Conservation (phyloP, 64 coral and sea anemone species). For the Stichodactyla helianthus region DNA sequence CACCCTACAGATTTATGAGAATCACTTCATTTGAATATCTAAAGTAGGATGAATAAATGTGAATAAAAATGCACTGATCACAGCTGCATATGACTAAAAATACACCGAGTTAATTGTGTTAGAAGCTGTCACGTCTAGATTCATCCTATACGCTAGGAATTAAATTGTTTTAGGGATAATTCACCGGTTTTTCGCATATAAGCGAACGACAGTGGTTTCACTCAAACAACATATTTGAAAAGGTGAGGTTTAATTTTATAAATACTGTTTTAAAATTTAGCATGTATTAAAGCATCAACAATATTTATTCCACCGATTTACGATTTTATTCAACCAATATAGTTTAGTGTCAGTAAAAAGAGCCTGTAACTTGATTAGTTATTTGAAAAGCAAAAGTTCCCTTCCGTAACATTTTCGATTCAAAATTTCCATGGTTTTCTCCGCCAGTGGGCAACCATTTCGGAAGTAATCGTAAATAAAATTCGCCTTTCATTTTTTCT, state of each 20-base stretch:
- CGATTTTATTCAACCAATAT: neutral
- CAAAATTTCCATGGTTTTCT: neutral
- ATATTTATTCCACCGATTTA: neutral
- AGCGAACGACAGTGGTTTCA: neutral
- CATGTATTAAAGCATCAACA: neutral
- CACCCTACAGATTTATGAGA: neutral
- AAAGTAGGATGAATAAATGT: neutral
- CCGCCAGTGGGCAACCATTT: too few relatives aligned
- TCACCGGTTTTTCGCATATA: neutral
- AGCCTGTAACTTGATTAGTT: neutral
- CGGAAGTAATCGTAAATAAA: too few relatives aligned
- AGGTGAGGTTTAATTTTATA: neutral
- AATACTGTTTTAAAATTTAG: neutral
- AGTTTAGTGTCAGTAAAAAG: neutral
- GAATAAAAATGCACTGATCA: neutral
- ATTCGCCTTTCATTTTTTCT: neutral
- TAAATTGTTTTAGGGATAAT: neutral
- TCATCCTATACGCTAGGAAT: neutral
- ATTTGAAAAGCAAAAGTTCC: too few relatives aligned
- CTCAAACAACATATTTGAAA: neutral
- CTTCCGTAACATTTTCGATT: neutral
- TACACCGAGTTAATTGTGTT: neutral
- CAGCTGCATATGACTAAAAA: neutral
- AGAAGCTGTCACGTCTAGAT: neutral
- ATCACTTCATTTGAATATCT: neutral